These are phyloP conservation scores for Tortricodes alternella DNA, from an alignment of 2,888 invertebrate genomes.

Conservation along the genomic window DNA sequence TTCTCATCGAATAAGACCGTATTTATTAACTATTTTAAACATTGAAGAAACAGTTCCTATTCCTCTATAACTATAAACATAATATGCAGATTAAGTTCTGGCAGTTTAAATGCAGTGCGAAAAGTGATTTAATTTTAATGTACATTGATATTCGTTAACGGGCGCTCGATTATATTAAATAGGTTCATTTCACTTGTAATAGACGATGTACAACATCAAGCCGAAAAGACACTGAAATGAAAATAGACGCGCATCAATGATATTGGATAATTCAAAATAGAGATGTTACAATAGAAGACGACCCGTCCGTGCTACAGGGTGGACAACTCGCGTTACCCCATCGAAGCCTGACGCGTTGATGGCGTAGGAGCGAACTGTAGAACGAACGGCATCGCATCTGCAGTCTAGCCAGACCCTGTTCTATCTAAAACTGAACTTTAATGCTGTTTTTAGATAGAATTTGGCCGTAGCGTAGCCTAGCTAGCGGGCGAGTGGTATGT, in stretches of 20 bases:
- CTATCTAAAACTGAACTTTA: slow-evolving; percentile 4
- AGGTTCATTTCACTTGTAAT: slow-evolving; percentile 27
- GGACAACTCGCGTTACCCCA: slow-evolving; percentile 30
- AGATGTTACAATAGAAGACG: slow-evolving; percentile 47
- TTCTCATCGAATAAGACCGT: slow-evolving; percentile 56
- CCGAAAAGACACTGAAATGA: slow-evolving; percentile 41
- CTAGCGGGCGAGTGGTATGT: background rate
- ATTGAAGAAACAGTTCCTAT: slow-evolving; percentile 77
- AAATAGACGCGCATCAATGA: slow-evolving; percentile 59
- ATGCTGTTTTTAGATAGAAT: slow-evolving; percentile 13
- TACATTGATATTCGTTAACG: slow-evolving; percentile 44
- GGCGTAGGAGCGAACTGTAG: background rate
- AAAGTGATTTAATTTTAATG: slow-evolving; percentile 27
- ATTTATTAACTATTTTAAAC: slow-evolving; percentile 53
- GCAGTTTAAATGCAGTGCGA: slow-evolving; percentile 2
- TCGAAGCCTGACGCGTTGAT: slow-evolving; percentile 25
- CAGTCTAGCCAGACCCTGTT: slow-evolving; percentile 10
- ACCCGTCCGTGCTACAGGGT: slow-evolving; percentile 52
- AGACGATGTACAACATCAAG: slow-evolving; percentile 22
- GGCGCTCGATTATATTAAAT: slow-evolving; percentile 45
- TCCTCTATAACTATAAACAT: slow-evolving; percentile 57
- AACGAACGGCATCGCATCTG: slow-evolving; percentile 6
- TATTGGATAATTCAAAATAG: slow-evolving; percentile 42
- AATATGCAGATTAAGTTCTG: slow-evolving; percentile 14
- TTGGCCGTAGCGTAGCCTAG: slow-evolving; percentile 4